Base-by-base conservation (phyloP, 2,113 vertebrate genomes). In the Martes martes region DNA sequence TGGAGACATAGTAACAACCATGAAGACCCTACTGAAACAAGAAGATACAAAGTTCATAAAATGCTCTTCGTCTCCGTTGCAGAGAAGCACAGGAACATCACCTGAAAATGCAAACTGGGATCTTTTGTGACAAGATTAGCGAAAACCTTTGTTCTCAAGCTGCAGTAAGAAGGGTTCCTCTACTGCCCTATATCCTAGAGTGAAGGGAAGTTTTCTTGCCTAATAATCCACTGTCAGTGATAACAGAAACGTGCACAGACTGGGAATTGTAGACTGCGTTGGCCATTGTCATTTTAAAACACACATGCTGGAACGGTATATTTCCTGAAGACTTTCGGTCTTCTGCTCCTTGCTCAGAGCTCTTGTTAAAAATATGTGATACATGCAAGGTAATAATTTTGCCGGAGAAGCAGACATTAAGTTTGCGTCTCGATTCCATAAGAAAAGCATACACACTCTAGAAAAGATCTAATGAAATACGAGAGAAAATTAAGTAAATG, bases 1-100 rank as follows among this genome's bases (percentile, higher is more conserved):
- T 97, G 96, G 97, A 97, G 92, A 98, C 92, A 98, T 91, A 96
- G 97, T 57, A 28, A 98, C 97, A 98, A 96, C 96, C 91, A 96
- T 94, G 97, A 95, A 97, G 96, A 97, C 97, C 97, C 97, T 97
- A 98, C 97, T 97, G 96, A 97, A 97, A 98, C 80, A 97, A 97
- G 97, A 98, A 97, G 97, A 98, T 94, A 98, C 0, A 59, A 91
- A 55, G 83, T 97, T 96, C 84, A 96, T 97, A 90, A 97, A 84
- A 61, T 2, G 81, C 50, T 97, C 73, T 93, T 87, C 52, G 0
- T 61, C 85, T 88, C 74, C 76, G 42, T 2, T 24, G 92, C 65
- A 92, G 89, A 91, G 65, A 93, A 19, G 73, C 10, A 47, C 92
- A 26, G 0, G 50, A 91, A 67, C 78, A 31, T 73, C 42, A 96